phyloP scores from a whole-genome alignment of 2,797 vertebrate genomes.

The Cercopithecus petaurista region DNA sequence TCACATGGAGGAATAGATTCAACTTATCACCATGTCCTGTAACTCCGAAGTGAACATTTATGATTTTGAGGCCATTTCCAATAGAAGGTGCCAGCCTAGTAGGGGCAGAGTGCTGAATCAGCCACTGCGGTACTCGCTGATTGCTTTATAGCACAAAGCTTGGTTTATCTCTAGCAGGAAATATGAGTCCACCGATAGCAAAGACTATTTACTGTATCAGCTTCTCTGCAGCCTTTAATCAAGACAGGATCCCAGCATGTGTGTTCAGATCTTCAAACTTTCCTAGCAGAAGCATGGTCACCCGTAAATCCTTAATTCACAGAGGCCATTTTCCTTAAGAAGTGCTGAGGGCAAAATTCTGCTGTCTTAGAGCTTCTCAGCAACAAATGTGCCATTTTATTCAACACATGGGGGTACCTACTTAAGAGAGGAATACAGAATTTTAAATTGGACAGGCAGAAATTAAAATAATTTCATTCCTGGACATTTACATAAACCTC shows the following conservation, averaged over 20 bases:
- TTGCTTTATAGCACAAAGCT: slow-evolving; percentile 62
- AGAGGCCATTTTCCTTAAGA: slow-evolving; percentile 23
- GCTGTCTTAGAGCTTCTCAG: slow-evolving; percentile 30
- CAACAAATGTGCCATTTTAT: not conserved
- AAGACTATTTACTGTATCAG: slow-evolving; percentile 75
- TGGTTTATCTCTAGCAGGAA: slow-evolving; percentile 74
- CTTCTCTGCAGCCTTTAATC: slow-evolving; percentile 75
- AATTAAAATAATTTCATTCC: slow-evolving; percentile 7
- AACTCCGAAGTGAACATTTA: slow-evolving; percentile 33
- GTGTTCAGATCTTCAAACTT: slow-evolving; percentile 56
- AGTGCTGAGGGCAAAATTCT: slow-evolving; percentile 49
- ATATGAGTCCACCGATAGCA: slow-evolving; percentile 69
- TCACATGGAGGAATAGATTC: slow-evolving; percentile 12
- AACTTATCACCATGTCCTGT: not conserved
- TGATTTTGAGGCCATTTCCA: slow-evolving; percentile 34
- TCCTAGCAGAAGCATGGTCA: slow-evolving; percentile 33
- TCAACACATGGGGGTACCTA: not conserved
- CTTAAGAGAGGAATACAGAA: not conserved
- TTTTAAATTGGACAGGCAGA: not conserved
- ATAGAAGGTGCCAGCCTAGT: not conserved
- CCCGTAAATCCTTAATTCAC: slow-evolving; percentile 68
- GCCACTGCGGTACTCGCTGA: slow-evolving; percentile 6
- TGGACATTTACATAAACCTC: not conserved
- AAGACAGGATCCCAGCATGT: slow-evolving; percentile 61
- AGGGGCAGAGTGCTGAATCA: slow-evolving; percentile 67